Conservation (phyloP, 92 coral and sea anemone genomes). For the Zoanthus solanderi region DNA sequence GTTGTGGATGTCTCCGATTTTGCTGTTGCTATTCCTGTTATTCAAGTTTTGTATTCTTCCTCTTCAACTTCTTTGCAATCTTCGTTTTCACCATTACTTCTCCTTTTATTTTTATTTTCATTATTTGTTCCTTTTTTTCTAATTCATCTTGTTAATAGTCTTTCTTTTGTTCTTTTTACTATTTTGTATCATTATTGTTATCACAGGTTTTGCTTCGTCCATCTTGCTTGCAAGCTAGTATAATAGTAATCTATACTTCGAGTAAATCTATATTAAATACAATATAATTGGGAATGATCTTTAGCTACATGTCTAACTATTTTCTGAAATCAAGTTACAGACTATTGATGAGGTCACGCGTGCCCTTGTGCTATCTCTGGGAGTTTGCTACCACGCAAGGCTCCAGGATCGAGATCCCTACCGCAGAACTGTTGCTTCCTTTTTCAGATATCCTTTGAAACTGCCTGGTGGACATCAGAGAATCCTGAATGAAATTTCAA, state of each 20-base stretch:
- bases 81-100: too few species aligned
- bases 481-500: slow-evolving; percentile 68
- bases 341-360: slow-evolving; percentile 62
- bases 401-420: slow-evolving; percentile 70
- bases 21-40: too few species aligned
- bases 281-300: not conserved
- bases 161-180: not conserved
- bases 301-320: not conserved
- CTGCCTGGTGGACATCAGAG: slow-evolving; percentile 75
- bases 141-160: too few species aligned
- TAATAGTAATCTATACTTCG: too few species aligned
- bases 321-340: slow-evolving; percentile 28
- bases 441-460: slow-evolving; percentile 57
- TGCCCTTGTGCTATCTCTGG: slow-evolving; percentile 82
- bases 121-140: too few species aligned
- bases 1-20: too few species aligned
- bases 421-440: slow-evolving; percentile 68
- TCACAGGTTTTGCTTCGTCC: too few species aligned
- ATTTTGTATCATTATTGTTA: not conserved
- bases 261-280: too few species aligned
- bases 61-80: too few species aligned
- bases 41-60: too few species aligned
- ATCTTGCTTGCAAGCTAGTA: too few species aligned
- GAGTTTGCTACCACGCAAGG: slow-evolving; percentile 89
- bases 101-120: too few species aligned